Evolutionary conservation across 1,140 invertebrate genomes (phyloP), one percentile per base, ranked within the genome.

Genomic region (Manduca sexta): DNA sequence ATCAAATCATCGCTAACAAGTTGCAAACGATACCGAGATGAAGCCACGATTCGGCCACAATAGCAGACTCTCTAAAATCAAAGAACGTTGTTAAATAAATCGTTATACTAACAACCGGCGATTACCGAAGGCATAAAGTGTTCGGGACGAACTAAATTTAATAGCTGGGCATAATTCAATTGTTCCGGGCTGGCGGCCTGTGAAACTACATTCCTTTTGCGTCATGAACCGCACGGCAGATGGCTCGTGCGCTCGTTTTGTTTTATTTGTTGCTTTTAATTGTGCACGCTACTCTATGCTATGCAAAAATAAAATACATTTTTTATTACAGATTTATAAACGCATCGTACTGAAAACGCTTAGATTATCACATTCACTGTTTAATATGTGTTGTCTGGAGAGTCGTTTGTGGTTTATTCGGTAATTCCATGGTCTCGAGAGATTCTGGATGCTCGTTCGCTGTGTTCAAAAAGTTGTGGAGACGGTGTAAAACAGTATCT

Each of bases 141-240:
- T 60, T 45, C 52, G 62, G 64, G 64, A 57, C 58, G 56, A 59
- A 63, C 41, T 60, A 71, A 64, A 67, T 70, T 74, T 76, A 80
- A 80, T 78, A 74, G 67, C 73, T 69, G 73, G 54, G 52, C 55
- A 77, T 78, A 78, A 80, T 78, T 74, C 73, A 75, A 78, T 78
- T 74, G 76, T 78, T 75, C 64, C 73, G 51, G 70, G 52, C 57
- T 72, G 66, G 43, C 69, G 69, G 64, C 62, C 64, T 76, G 62
- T 65, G 71, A 71, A 74, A 73, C 66, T 75, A 63, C 63, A 60
- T 70, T 67, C 66, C 63, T 68, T 65, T 65, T 64, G 61, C 57
- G 52, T 53, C 54, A 50, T 49, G 35, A 14, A 51, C 38, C 40
- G 48, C 44, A 21, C 14, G 34, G n/a, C 41, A 43, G 21, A 29